A percentile compares a stretch with the other conserved stretches of the same genome.
Evolutionary conservation across 2,888 invertebrate genomes (phyloP).

Genomic region (Folsomia manolachei): DNA sequence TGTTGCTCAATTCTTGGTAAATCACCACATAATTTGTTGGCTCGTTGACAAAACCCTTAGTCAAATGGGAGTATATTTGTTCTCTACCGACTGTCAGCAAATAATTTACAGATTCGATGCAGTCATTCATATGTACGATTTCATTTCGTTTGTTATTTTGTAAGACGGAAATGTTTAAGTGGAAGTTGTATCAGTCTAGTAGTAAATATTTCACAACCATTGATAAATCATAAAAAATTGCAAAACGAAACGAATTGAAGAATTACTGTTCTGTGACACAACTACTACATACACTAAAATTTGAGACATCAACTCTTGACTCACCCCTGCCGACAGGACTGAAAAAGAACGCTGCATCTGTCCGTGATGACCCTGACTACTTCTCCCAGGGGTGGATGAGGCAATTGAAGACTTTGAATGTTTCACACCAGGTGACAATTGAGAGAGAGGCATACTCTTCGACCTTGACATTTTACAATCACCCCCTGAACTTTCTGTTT

Average conservation of each 20-base stretch:
- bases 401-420: constrained; percentile 18
- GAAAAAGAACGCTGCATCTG: constrained; percentile 49
- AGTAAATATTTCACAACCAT: not conserved
- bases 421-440: constrained; percentile 35
- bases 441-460: constrained; percentile 45
- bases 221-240: not conserved
- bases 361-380: constrained; percentile 37
- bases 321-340: constrained; percentile 47
- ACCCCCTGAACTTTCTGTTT: not conserved
- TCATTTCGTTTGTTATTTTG: no score
- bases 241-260: no score
- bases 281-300: no score
- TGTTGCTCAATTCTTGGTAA: not conserved
- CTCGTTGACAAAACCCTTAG: not conserved
- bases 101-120: not conserved
- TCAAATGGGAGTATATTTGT: not conserved
- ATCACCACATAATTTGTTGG: not conserved
- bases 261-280: no score
- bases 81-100: no score
- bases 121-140: not conserved
- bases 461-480: constrained; percentile 37
- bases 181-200: no score
- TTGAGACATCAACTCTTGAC: no score
- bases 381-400: not conserved
- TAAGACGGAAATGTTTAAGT: no score